Conservation (phyloP, 2,113 vertebrate species). For the Eurypyga helias region DNA sequence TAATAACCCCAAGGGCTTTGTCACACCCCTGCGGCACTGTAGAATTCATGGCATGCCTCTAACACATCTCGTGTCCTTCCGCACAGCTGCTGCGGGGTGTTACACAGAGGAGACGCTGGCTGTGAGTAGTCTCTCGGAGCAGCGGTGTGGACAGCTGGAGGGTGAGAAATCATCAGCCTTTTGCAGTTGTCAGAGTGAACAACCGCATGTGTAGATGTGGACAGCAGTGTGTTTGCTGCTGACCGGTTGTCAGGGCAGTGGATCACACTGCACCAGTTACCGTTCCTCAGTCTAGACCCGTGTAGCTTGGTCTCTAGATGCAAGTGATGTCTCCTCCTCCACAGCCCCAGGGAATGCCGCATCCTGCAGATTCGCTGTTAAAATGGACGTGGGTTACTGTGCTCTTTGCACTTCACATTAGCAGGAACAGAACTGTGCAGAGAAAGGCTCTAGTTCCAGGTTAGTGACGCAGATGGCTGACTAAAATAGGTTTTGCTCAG, state of each 20-base stretch:
- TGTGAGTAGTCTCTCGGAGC: neutral
- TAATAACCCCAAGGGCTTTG: neutral
- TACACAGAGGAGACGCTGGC: neutral
- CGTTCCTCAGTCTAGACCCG: neutral
- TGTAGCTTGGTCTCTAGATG: neutral
- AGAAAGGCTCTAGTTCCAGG: neutral
- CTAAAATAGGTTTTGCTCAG: conserved; percentile 25
- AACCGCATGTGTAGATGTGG: neutral
- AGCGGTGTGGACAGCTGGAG: neutral
- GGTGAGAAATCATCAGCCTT: neutral
- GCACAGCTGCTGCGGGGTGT: conserved; percentile 5
- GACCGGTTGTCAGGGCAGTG: neutral
- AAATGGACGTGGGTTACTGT: neutral
- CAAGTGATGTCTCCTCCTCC: neutral
- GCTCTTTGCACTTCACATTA: neutral
- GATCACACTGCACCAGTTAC: neutral
- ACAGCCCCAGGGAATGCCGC: neutral
- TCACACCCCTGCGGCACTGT: neutral
- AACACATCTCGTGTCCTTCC: neutral
- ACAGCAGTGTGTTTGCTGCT: neutral
- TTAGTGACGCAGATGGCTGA: conserved; percentile 12
- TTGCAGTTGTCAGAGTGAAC: neutral
- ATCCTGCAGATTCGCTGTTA: neutral
- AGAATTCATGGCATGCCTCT: neutral
- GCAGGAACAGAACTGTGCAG: conserved; percentile 15